A percentile compares a stretch with the other conserved stretches of the same genome.
Evolutionary conservation across 2,113 vertebrate genomes (phyloP).

Genomic region (Arvicanthis niloticus): DNA sequence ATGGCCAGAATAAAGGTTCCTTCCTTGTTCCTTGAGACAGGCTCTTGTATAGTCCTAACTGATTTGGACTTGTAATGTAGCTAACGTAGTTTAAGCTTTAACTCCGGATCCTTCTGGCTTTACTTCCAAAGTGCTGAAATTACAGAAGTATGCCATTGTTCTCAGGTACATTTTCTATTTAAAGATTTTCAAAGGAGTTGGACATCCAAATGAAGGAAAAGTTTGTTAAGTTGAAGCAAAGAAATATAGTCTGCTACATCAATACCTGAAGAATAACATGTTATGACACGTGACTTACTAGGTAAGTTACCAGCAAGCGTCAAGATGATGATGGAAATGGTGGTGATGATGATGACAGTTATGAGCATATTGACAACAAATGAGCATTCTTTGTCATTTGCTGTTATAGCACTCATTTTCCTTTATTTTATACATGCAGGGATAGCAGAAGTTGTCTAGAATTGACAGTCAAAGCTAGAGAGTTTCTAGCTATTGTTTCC

Average conservation of each 20-base stretch:
- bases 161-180: neutral
- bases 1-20: slow-evolving; percentile 43
- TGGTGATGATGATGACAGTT: neutral
- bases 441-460: slow-evolving; percentile 32
- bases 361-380: slow-evolving; percentile 1
- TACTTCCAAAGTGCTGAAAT: neutral
- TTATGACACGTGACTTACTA: neutral
- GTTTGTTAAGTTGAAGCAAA: slow-evolving; percentile 36
- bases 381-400: slow-evolving; percentile 22
- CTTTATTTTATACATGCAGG: slow-evolving; percentile 44
- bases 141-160: too few species aligned
- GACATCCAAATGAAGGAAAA: slow-evolving; percentile 56
- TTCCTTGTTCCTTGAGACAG: neutral
- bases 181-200: slow-evolving; percentile 60
- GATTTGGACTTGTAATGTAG: neutral
- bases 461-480: slow-evolving; percentile 47
- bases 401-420: slow-evolving; percentile 27
- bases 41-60: neutral
- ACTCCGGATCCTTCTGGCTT: neutral
- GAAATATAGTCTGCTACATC: slow-evolving; percentile 46
- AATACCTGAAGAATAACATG: slow-evolving; percentile 6
- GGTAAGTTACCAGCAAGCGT: slow-evolving; percentile 1
- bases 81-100: neutral
- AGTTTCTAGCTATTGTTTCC: neutral
- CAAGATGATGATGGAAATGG: neutral